Percentiles rank a stretch among this genome's conserved stretches.
Conservation (phyloP, 2,113 vertebrate species). For the Hippocampus barbouri region DNA sequence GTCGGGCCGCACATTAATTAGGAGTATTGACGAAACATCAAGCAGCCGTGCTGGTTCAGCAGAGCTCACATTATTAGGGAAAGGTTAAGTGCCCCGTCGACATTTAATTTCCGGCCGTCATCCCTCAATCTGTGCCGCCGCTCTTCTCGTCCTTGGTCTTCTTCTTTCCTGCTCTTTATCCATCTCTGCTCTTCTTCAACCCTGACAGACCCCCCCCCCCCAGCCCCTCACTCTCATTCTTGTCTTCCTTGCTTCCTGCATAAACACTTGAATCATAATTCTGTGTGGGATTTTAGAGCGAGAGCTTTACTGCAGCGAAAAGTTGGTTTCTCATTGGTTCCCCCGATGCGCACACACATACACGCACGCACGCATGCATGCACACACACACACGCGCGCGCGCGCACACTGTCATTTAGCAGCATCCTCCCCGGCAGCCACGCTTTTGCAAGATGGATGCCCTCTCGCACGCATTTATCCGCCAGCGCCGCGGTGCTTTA, state of each 20-base stretch:
- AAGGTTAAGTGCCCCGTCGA: conserved; percentile 68
- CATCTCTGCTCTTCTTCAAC: background rate
- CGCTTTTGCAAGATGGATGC: conserved; percentile 74
- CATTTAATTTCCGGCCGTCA: conserved; percentile 60
- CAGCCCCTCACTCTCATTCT: background rate
- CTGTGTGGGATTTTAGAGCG: conserved; percentile 29
- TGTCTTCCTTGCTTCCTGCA: conserved; percentile 7
- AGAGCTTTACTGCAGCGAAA: conserved; percentile 40
- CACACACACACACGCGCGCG: conserved; percentile 11
- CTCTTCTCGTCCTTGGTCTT: conserved; percentile 4
- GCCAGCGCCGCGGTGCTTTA: conserved; percentile 70
- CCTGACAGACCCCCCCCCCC: background rate
- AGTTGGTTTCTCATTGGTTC: conserved; percentile 41
- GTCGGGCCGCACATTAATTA: conserved; percentile 66
- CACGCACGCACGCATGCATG: conserved; percentile 14
- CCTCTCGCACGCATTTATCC: conserved; percentile 72
- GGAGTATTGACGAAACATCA: conserved; percentile 67
- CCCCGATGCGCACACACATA: conserved; percentile 17
- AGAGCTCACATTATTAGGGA: conserved; percentile 66
- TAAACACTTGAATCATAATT: conserved; percentile 49
- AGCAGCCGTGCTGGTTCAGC: conserved; percentile 67
- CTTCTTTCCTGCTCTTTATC: conserved; percentile 17
- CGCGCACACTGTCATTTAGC: conserved; percentile 66
- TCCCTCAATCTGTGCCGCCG: conserved; percentile 11
- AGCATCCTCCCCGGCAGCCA: conserved; percentile 65